Evolutionary conservation across 1,140 invertebrate species (phyloP).

Genomic region (Zophobas atratus): DNA sequence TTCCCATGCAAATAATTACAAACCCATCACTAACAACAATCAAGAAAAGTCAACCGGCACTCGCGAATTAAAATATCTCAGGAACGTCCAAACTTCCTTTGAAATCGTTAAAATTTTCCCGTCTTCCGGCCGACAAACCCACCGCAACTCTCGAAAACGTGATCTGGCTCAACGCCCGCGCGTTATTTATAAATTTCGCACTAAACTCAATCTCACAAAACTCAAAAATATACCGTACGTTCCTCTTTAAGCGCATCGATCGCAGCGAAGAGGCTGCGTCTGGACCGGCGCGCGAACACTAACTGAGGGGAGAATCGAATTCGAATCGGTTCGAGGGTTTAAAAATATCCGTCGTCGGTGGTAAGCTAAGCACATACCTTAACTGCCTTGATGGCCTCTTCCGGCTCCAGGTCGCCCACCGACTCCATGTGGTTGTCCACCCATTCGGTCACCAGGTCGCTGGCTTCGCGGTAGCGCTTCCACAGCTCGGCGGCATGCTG

Average conservation of each 20-base stretch:
- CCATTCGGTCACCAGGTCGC: slow-evolving; percentile 80
- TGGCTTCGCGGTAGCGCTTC: slow-evolving; percentile 82
- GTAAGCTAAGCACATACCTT: slow-evolving; percentile 70
- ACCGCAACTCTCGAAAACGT: slow-evolving; percentile 12
- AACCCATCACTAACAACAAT: too few relatives aligned
- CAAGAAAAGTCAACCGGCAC: too few relatives aligned
- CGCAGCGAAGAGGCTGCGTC: slow-evolving; percentile 22
- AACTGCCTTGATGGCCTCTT: slow-evolving; percentile 74
- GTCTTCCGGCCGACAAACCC: background rate
- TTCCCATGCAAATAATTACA: too few relatives aligned
- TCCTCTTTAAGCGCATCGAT: slow-evolving; percentile 7
- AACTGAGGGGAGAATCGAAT: slow-evolving; percentile 14
- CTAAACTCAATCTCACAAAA: slow-evolving; percentile 1
- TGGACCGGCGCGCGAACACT: background rate
- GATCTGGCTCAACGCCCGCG: background rate
- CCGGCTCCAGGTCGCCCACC: slow-evolving; percentile 75
- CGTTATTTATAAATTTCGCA: slow-evolving; percentile 31
- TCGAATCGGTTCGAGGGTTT: slow-evolving; percentile 1
- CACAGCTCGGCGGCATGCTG: slow-evolving; percentile 83
- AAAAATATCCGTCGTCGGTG: slow-evolving; percentile 6
- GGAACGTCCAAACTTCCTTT: too few relatives aligned
- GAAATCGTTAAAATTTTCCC: background rate
- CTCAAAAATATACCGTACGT: slow-evolving; percentile 22
- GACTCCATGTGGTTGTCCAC: slow-evolving; percentile 79
- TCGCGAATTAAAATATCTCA: too few relatives aligned